A percentile compares a stretch with the other conserved stretches of the same genome.
Conservation (phyloP, 1,140 invertebrate species). For the Brachionus calyciflorus region DNA sequence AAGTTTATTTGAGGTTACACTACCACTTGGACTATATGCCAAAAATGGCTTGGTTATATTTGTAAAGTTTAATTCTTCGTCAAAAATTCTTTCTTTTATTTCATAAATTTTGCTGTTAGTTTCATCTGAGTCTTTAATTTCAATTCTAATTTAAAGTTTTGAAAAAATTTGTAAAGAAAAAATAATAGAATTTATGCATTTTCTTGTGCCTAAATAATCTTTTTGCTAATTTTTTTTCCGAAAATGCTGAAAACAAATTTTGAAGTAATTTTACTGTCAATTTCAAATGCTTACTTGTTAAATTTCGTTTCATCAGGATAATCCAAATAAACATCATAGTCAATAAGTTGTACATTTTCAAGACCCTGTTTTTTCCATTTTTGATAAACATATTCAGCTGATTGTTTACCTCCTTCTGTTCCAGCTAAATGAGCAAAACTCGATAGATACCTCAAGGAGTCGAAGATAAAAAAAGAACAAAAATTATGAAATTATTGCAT, state of each 20-base stretch:
- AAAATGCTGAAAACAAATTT: too few relatives aligned
- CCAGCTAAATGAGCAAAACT: constrained; percentile 33
- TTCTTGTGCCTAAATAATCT: too few relatives aligned
- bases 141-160: background rate
- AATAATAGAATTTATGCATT: too few relatives aligned
- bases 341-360: constrained; percentile 33
- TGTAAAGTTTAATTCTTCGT: background rate
- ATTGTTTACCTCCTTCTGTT: constrained; percentile 6
- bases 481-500: too few relatives aligned
- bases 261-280: too few relatives aligned
- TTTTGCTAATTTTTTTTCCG: too few relatives aligned
- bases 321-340: constrained; percentile 44
- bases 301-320: constrained; percentile 5
- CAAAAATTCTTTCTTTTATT: constrained; percentile 26
- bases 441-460: background rate
- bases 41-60: constrained; percentile 25
- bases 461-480: background rate
- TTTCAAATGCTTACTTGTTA: background rate
- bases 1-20: background rate
- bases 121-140: background rate
- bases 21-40: constrained; percentile 26
- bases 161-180: too few relatives aligned
- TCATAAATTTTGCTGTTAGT: background rate
- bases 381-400: constrained; percentile 26
- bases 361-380: constrained; percentile 18